These are phyloP conservation scores for Macrotus californicus DNA, from an alignment of 2,113 vertebrate genomes.

Conservation along the genomic window DNA sequence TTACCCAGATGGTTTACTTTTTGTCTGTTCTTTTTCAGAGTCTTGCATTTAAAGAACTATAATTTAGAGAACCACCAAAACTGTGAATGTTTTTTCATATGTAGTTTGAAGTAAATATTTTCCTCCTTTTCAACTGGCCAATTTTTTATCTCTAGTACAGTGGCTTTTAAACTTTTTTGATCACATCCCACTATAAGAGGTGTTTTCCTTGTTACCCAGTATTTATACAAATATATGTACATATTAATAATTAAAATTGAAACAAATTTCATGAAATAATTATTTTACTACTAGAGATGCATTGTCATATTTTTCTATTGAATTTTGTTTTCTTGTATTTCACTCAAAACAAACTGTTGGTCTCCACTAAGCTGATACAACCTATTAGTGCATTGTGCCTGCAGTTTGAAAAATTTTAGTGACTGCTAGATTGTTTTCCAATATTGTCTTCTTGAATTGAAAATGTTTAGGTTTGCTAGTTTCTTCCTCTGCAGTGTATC, in stretches of 20 bases:
- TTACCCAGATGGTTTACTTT: neutral
- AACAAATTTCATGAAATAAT: conserved; percentile 15
- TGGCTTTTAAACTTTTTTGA: neutral
- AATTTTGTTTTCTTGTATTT: conserved; percentile 16
- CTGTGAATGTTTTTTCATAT: neutral
- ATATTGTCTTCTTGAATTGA: neutral
- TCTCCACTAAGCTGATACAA: neutral
- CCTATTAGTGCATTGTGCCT: neutral
- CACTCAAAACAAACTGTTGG: conserved; percentile 8
- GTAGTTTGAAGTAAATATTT: conserved; percentile 32
- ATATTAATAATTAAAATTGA: conserved; percentile 2
- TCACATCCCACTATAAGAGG: neutral
- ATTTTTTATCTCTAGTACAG: neutral
- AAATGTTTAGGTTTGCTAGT: conserved; percentile 10
- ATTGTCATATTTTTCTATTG: neutral
- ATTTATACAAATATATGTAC: neutral
- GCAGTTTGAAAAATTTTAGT: neutral
- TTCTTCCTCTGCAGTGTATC: neutral
- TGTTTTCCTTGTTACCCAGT: neutral
- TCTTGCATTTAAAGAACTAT: neutral
- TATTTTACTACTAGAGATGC: neutral
- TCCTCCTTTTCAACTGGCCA: neutral
- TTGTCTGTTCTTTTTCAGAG: neutral
- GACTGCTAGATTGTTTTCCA: neutral
- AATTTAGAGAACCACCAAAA: neutral